Base-by-base conservation (phyloP, 2,888 invertebrate genomes). In the Rhagophthalmus giganteus region DNA sequence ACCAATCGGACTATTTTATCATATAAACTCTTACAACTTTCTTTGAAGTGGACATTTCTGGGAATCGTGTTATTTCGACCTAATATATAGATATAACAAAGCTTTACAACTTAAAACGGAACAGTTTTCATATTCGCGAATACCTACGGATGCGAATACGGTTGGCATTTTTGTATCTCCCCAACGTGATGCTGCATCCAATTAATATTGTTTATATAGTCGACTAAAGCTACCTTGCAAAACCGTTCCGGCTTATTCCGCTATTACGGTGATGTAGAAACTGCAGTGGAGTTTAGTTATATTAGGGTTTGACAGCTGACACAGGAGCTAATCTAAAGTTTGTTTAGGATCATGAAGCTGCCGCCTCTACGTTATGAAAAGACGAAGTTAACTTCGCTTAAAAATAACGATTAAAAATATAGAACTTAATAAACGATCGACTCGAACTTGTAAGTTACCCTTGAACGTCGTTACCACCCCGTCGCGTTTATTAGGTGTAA, bases 1-100 rank as follows among this genome's bases (percentile, higher is more conserved):
- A 38, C 48, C 54, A 55, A 55, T 55, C 42, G 53, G 35, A 49
- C 55, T 49, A 44, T 52, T 58, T 53, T 53, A 52, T 58, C 57
- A 50, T 50, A 52, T 30, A 55, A 57, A 57, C 46, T 54, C 51
- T 57, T 51, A 48, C 50, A 47, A 50, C 35, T 53, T 52, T 47
- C 48, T 34, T 49, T 49, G 48, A 55, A 50, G 41, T 54, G 49
- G 45, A 54, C 46, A 39, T 41, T 41, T 50, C 30, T 26, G 40
- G 41, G 25, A 45, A 37, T 46, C 46, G 37, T 45, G 30, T 40
- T 49, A 34, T 39, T 44, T 30, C 30, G 37, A 30, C 49, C 44
- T 49, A 45, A 44, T 54, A 10, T 53, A 44, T 35, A 41, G 35
- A 49, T 30, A 47, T 40, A 37, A 35, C 37, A 28, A 20, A 27